Conservation (phyloP, 2,888 invertebrate genomes). For the Exephanes ischioxanthus region DNA sequence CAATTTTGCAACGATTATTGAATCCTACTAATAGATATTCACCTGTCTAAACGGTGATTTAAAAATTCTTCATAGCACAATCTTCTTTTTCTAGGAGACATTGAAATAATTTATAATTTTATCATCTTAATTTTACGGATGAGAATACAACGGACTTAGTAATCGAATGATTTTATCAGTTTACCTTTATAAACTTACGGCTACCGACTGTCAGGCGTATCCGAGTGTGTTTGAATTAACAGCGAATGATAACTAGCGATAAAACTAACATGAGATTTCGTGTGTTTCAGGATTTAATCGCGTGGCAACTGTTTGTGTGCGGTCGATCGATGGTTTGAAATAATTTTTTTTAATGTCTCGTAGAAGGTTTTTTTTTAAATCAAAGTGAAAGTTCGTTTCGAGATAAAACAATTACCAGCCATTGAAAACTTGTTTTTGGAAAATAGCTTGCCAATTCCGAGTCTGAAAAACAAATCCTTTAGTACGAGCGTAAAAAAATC, state of each 20-base stretch:
- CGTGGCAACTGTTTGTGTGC: conserved; percentile 4
- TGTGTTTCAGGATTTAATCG: conserved; percentile 51
- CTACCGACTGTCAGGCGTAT: conserved; percentile 5
- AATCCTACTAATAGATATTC: no score
- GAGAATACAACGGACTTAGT: background rate
- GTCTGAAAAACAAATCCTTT: background rate
- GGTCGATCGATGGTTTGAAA: conserved; percentile 6
- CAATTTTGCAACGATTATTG: no score
- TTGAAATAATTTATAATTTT: background rate
- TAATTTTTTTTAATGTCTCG: background rate
- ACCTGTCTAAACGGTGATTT: no score
- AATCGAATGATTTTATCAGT: background rate
- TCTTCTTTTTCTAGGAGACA: background rate
- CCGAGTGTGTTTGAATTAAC: conserved; percentile 11
- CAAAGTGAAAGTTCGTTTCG: background rate
- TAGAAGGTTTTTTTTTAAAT: background rate
- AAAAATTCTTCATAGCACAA: background rate
- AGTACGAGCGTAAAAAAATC: background rate
- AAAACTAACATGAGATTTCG: conserved; percentile 21
- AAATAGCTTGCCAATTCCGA: background rate
- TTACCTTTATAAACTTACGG: conserved; percentile 14
- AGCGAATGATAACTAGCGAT: conserved; percentile 55
- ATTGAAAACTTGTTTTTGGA: background rate
- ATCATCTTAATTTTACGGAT: background rate
- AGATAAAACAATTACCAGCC: background rate